Evolutionary conservation across 2,888 invertebrate species (phyloP), one percentile per base, ranked within the genome.

Genomic region (Phyllotreta striolata): DNA sequence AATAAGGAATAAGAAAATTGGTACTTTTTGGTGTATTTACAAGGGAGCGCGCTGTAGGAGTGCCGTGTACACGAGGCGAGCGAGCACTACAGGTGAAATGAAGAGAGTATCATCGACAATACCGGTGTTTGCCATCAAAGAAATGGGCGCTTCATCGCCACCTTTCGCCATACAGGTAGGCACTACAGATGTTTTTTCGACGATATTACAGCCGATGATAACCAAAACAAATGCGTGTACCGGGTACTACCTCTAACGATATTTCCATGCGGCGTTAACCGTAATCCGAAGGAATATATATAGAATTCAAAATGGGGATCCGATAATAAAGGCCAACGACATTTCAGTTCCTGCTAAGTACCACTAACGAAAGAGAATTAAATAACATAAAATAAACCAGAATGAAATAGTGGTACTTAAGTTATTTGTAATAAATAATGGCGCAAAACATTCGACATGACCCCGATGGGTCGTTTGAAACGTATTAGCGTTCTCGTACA

Each of bases 71-170:
- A 52, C 52, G 38, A 13, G 14, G 38, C 39, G 13, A 39, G 10
- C 8, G 12, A 35, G 38, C 37, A 14, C 38, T 52, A 60, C 60
- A 60, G 60, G 60, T 60, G 60, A 12, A 60, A 52, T 60, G 44
- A 52, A 41, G 52, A 38, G 38, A 52, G 59, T 38, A 52, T 38
- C 37, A 51, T n/a, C 10, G 51, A 34, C 34, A 39, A 24, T 44
- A 60, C 52, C 35, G 51, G 43, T 43, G 52, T 60, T 44, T 6
- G 35, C 60, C 60, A 60, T 44, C 52, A 60, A 44, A 52, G 54
- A 24, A 24, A 24, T 24, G 60, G 38, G 60, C 49, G 49, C 58
- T 14, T 40, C 24, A 10, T 4, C 39, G 12, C 10, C 34, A 35
- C 35, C 12, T 38, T 38, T 24, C 24, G 24, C 24, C 24, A 60